Evolutionary conservation across 2,113 vertebrate species (phyloP).

Genomic region (Bos taurus): ARS-UCD2.0 NC_037354.1:35158001-35158500

Average conservation of each 20-base stretch:
- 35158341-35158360: not conserved
- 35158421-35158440: not conserved
- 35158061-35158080: not conserved
- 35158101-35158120: not conserved
- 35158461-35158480: not conserved
- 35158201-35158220: not conserved
- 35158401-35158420: not conserved
- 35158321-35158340: not conserved
- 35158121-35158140: not conserved
- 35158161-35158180: not conserved
- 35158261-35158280: not conserved
- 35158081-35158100: not conserved
- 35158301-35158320: not conserved
- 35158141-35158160: not conserved
- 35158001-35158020: fast-evolving
- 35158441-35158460: not conserved
- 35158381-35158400: not conserved
- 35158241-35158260: not conserved
- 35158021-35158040: not conserved
- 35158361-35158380: not conserved
- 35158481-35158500: not conserved
- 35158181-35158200: not conserved
- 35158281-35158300: not conserved
- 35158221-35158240: not conserved
- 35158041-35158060: not conserved